These are phyloP conservation scores for Portunus trituberculatus DNA, from an alignment of 1,140 invertebrate species.

Conservation along the genomic window DNA sequence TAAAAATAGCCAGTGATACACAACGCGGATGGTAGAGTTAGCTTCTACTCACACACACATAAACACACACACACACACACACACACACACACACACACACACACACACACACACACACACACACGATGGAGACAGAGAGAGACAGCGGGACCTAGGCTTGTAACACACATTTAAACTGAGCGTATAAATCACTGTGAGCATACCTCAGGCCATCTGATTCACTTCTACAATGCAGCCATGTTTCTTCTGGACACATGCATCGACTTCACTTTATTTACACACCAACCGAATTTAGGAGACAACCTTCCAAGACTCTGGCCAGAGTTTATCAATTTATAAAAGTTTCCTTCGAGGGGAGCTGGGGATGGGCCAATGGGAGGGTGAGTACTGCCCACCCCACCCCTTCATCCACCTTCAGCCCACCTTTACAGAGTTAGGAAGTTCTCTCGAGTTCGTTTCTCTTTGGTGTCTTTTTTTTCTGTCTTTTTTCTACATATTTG, in stretches of 20 bases:
- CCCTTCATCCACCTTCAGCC: not conserved
- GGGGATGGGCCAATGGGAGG: not conserved
- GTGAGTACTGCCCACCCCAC: not conserved
- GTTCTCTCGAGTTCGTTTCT: not conserved
- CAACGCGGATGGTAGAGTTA: not conserved
- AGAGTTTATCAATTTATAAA: conserved; percentile 71
- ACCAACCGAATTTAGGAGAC: conserved; percentile 64
- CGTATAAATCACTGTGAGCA: conserved; percentile 65
- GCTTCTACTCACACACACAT: not conserved
- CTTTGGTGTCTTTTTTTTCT: not conserved
- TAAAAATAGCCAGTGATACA: not conserved
- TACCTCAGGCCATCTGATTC: conserved; percentile 73
- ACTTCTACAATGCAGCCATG: conserved; percentile 70
- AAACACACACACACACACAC: conserved; percentile 30
- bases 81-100: conserved; percentile 38
- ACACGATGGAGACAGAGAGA: conserved; percentile 68
- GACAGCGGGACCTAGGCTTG: conserved; percentile 54
- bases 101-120: conserved; percentile 20
- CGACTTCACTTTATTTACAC: conserved; percentile 67
- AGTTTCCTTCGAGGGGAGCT: conserved; percentile 11
- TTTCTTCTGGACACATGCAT: conserved; percentile 73
- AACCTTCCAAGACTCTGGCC: conserved; percentile 47
- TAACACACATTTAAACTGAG: conserved; percentile 72
- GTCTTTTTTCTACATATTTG: not conserved
- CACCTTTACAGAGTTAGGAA: not conserved